Evolutionary conservation across 2,113 vertebrate genomes (phyloP).

Genomic region (Crotalus tigris): DNA sequence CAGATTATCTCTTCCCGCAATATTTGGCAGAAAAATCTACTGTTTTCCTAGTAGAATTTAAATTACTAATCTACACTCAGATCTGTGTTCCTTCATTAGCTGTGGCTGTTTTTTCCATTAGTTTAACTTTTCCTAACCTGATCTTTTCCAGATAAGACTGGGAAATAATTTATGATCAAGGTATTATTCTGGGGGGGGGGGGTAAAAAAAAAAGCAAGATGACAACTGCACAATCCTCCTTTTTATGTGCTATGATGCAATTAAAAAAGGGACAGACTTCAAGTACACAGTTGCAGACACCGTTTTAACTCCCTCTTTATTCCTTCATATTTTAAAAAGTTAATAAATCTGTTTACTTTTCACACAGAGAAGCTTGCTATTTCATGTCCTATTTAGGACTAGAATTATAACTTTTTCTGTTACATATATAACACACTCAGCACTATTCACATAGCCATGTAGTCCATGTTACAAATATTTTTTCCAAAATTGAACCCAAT

Average conservation of each 20-base stretch:
- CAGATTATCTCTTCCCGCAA: background rate
- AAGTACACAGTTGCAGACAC: background rate
- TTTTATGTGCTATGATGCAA: background rate
- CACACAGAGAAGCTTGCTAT: background rate
- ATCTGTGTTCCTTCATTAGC: background rate
- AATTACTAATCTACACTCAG: background rate
- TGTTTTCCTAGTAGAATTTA: background rate
- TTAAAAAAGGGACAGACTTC: background rate
- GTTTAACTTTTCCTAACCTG: background rate
- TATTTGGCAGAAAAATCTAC: background rate
- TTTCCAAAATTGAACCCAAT: background rate
- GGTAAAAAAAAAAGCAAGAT: background rate
- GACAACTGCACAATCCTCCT: background rate
- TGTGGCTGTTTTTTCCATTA: background rate
- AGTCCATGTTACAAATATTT: background rate
- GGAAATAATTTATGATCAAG: background rate
- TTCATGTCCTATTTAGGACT: background rate
- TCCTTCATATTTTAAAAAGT: background rate
- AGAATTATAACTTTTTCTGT: background rate
- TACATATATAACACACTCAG: background rate
- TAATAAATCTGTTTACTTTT: background rate
- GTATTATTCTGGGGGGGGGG: background rate
- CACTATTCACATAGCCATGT: background rate
- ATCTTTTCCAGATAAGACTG: background rate
- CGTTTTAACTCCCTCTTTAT: background rate